Evolutionary conservation across 1,140 invertebrate species (phyloP), one percentile per base, ranked within the genome.

Genomic region (Laupala kohalensis): DNA sequence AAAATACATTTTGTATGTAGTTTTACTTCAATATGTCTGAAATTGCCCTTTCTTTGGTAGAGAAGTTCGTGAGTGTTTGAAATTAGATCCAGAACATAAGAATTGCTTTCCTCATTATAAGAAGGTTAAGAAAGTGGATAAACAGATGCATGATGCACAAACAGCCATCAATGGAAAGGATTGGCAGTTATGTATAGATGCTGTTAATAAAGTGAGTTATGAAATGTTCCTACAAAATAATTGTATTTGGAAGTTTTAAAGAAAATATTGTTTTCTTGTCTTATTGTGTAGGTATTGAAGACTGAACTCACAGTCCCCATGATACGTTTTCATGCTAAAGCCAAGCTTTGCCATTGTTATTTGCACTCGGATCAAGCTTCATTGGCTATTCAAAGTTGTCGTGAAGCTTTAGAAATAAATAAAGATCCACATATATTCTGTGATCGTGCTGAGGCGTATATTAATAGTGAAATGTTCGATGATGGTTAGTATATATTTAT

Each of bases 51-150:
- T 75, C 64, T 75, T 77, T 81, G 84, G 29, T 75, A 90, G 91
- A 80, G 93, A 97, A 83, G 92, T 99, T 75, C 87, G 97, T 25
- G 96, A 99, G 81, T 99, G 98, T 81, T 85, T 99, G 12, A 98
- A 97, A 82, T 83, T 98, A 26, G 97, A 99, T 84, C 96, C 96
- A 0, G 98, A 99, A 77, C 95, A 99, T 81, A 96, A 97, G 81
- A 83, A 91, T 72, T 99, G 97, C 83, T 96, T 87, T 89, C 87
- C 91, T n/a, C 90, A 97, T 78, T 99, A 99, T 81, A 99, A 98
- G 79, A 96, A 94, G 79, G 83, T 99, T 3, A 97, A 98, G 78
- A 97, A 98, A 80, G 85, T 99, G n/a, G 92, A 91, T 69, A 98
- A 97, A 79, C 83, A 91, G 70, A 77, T 98, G 37, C 83, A 86